Conservation (phyloP, 2,113 vertebrate genomes). For the Microcebus murinus region DNA sequence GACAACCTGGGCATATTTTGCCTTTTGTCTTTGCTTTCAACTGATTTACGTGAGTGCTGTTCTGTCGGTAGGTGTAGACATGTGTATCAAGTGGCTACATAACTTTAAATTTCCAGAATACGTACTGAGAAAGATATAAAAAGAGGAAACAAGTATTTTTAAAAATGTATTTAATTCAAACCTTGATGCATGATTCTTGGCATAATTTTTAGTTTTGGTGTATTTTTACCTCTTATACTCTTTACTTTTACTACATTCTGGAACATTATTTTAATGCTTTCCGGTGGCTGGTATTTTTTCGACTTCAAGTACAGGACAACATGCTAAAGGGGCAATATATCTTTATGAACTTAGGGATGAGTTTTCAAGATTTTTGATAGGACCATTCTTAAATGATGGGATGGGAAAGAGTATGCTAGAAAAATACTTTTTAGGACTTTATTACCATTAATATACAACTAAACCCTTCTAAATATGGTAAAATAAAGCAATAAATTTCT, state of each 20-base stretch:
- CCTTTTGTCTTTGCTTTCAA: not conserved
- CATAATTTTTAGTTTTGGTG: not conserved
- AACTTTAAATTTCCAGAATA: not conserved
- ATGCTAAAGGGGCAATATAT: rapidly evolving
- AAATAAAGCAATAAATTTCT: not conserved
- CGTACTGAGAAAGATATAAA: not conserved
- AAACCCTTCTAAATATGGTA: not conserved
- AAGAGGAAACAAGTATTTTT: not conserved
- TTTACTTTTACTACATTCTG: not conserved
- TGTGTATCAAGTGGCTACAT: too few species aligned
- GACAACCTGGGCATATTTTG: not conserved
- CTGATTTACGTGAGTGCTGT: not conserved
- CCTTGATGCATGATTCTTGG: not conserved
- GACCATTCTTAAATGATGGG: not conserved
- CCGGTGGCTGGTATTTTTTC: not conserved
- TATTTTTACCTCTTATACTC: not conserved
- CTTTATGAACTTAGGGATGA: not conserved
- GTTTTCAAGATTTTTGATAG: not conserved
- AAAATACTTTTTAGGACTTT: not conserved
- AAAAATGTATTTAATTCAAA: not conserved
- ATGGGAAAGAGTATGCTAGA: not conserved
- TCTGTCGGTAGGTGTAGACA: not conserved
- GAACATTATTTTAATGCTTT: not conserved
- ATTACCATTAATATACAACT: not conserved
- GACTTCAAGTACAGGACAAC: not conserved